These are phyloP conservation scores for Drosophila cardini DNA, from an alignment of 1,140 invertebrate genomes.

Conservation along the genomic window DNA sequence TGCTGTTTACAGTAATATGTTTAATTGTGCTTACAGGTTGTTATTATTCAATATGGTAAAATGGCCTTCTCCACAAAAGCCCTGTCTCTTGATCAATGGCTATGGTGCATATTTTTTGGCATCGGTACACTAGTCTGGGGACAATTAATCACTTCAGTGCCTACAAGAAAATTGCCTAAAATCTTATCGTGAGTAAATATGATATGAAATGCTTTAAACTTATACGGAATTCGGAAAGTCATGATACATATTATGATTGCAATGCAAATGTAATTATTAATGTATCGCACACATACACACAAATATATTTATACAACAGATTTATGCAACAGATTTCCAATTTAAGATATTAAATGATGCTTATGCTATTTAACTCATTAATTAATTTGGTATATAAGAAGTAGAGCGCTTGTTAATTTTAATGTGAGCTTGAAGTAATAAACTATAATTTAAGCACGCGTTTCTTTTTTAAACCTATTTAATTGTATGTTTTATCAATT, in stretches of 20 bases:
- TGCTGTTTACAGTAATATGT: too few relatives aligned
- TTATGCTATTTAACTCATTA: background rate
- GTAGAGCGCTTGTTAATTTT: background rate
- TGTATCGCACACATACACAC: background rate
- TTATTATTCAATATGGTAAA: slow-evolving; percentile 99
- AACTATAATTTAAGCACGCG: slow-evolving; percentile 10
- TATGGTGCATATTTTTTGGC: slow-evolving; percentile 99
- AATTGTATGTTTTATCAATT: background rate
- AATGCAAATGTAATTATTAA: background rate
- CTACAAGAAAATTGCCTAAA: slow-evolving; percentile 97
- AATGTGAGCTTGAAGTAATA: background rate
- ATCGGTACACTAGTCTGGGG: slow-evolving; percentile 98
- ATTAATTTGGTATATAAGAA: background rate
- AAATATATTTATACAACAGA: background rate
- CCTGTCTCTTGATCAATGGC: slow-evolving; percentile 97
- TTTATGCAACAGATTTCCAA: background rate
- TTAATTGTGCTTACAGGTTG: slow-evolving; percentile 87
- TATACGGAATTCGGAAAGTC: background rate
- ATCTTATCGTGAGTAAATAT: slow-evolving; percentile 92
- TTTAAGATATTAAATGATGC: background rate
- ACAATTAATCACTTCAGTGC: slow-evolving; percentile 98
- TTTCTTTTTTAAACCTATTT: background rate
- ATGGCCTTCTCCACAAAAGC: slow-evolving; percentile 97
- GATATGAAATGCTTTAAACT: slow-evolving; percentile 9
- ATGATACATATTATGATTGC: background rate